These are phyloP conservation scores for Oreochromis tanganicae DNA, from an alignment of 2,113 vertebrate genomes.

Conservation along the genomic window DNA sequence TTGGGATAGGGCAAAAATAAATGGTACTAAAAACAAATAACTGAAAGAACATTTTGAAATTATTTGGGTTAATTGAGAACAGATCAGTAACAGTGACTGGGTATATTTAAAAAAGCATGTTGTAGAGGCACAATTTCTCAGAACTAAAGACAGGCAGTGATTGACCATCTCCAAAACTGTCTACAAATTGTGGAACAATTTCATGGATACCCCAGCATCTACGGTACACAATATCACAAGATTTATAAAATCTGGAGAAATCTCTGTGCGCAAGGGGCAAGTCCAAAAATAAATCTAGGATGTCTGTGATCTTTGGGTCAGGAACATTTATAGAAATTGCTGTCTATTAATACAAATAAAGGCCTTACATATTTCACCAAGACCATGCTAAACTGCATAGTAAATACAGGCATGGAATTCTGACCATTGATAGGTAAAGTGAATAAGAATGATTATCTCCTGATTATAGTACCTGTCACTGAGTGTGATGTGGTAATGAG, in stretches of 20 bases:
- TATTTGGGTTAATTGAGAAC: background rate
- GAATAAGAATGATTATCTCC: background rate
- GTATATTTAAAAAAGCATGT: background rate
- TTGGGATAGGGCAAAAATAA: background rate
- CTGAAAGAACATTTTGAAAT: background rate
- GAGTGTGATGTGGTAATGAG: background rate
- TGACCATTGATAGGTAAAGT: background rate
- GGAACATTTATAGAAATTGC: background rate
- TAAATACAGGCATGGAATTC: background rate
- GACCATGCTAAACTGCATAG: background rate
- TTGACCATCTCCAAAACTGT: background rate
- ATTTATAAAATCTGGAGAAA: background rate
- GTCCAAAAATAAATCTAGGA: background rate
- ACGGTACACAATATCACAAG: background rate
- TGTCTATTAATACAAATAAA: background rate
- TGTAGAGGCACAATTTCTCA: background rate
- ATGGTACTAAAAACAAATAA: background rate
- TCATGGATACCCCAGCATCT: background rate
- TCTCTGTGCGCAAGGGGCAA: background rate
- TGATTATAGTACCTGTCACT: background rate
- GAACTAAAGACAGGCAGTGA: background rate
- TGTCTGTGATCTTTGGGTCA: background rate
- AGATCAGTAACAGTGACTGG: background rate
- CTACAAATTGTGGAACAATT: background rate
- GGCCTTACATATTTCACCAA: background rate